Conservation (phyloP, 2,113 vertebrate species). For the Burhinus bistriatus region DNA sequence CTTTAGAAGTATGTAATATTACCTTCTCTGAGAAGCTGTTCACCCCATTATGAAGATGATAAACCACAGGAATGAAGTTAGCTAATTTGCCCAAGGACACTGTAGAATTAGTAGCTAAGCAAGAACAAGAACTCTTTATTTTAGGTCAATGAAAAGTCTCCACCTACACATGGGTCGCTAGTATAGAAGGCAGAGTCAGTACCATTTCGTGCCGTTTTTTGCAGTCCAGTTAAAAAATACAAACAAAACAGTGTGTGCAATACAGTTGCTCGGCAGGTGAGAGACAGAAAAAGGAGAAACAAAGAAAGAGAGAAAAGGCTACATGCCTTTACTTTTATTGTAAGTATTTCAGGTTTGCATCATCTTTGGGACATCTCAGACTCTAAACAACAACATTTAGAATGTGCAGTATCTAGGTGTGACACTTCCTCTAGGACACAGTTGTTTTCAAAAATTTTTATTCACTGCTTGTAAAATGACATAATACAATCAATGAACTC, state of each 20-base stretch:
- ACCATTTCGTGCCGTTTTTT: not conserved
- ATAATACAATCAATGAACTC: constrained; percentile 27
- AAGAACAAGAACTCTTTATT: not conserved
- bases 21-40: not conserved
- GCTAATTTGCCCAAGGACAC: not conserved
- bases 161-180: not conserved
- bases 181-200: not conserved
- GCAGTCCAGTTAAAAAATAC: not conserved
- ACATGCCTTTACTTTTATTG: constrained; percentile 35
- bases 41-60: not conserved
- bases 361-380: not conserved
- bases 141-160: not conserved
- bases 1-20: not conserved
- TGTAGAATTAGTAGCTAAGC: not conserved
- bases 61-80: not conserved
- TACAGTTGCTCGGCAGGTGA: not conserved
- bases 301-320: not conserved
- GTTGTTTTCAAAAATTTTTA: constrained; percentile 41
- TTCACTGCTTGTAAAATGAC: not conserved
- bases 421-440: not conserved
- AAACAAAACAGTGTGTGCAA: not conserved
- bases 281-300: not conserved
- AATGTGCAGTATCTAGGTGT: not conserved
- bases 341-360: not conserved
- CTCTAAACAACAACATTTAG: not conserved